Evolutionary conservation across 2,888 invertebrate genomes (phyloP).

Genomic region (Phymatocera aterrima): DNA sequence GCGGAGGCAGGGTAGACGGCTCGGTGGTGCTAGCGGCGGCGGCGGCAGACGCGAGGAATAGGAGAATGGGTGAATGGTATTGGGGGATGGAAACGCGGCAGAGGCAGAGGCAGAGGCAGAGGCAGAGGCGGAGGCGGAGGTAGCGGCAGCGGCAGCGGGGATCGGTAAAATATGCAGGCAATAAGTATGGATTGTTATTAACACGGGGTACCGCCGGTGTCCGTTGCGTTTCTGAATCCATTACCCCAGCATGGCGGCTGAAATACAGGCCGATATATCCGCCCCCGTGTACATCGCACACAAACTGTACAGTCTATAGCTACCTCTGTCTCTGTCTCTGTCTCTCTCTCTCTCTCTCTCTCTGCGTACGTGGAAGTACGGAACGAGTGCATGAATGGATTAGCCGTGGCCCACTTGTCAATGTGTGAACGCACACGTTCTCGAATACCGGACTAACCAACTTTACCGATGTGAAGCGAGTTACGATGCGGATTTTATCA

Average conservation of each 20-base stretch:
- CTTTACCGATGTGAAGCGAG: slow-evolving; percentile 20
- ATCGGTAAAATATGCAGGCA: slow-evolving; percentile 75
- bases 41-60: no score
- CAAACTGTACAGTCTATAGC: neutral
- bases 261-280: slow-evolving; percentile 75
- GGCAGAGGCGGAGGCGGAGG: slow-evolving; percentile 1
- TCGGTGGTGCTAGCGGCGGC: slow-evolving; percentile 6
- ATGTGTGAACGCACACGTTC: slow-evolving; percentile 37
- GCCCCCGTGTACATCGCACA: slow-evolving; percentile 67
- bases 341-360: neutral
- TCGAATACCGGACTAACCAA: neutral
- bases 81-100: neutral
- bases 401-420: slow-evolving; percentile 58
- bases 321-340: neutral
- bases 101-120: neutral
- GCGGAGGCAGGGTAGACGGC: slow-evolving; percentile 54
- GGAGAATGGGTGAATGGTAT: slow-evolving; percentile 55
- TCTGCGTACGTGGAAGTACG: slow-evolving; percentile 46
- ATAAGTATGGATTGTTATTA: slow-evolving; percentile 75
- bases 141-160: slow-evolving; percentile 63
- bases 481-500: slow-evolving; percentile 40
- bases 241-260: slow-evolving; percentile 75
- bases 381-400: slow-evolving; percentile 71
- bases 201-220: slow-evolving; percentile 73
- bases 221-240: slow-evolving; percentile 75